Evolutionary conservation across 2,888 invertebrate species (phyloP), one percentile per base, ranked within the genome.

Genomic region (Leptopilina myrica): DNA sequence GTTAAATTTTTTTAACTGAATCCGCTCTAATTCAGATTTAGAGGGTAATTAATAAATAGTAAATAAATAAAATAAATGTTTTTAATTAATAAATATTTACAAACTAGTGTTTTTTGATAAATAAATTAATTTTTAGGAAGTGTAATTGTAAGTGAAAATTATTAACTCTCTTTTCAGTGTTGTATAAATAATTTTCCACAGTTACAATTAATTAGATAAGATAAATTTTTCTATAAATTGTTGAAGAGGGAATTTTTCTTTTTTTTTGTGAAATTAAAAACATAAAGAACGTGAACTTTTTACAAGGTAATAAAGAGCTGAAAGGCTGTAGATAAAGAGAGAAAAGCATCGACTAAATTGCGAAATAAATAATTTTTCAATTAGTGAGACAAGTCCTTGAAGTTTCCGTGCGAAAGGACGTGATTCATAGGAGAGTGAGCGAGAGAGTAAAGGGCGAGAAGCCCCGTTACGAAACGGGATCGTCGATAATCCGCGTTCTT

Each of bases 401-500:
- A 73, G 56, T 73, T 73, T 73, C 5, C 56, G n/a, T 73, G 56
- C 9, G 56, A 73, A 73, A 73, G 73, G 53, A 69, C 69, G 26
- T 73, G 56, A 73, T 59, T 73, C 73, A 73, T 73, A n/a, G 56
- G 40, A 33, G 49, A 11, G 49, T 11, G 49, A 49, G 11, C 1
- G 49, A 49, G 49, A 49, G 40, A 33, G 33, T 33, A 20, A 73
- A 43, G 33, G 73, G 73, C 73, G 49, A 73, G 73, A 73, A 73
- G 73, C 73, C 33, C 43, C 40, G 73, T 73, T 73, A 73, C 56
- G 56, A 73, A 73, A 53, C 56, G 73, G 56, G 56, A 33, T 56
- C 56, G 56, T 15, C 73, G 73, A 73, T 73, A 73, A 73, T 73
- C 73, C 73, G 73, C 73, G 73, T 73, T 73, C 56, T 73, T 73